These are phyloP conservation scores for Cremastinae sp. DNA, from an alignment of 2,888 invertebrate genomes.

Conservation along the genomic window DNA sequence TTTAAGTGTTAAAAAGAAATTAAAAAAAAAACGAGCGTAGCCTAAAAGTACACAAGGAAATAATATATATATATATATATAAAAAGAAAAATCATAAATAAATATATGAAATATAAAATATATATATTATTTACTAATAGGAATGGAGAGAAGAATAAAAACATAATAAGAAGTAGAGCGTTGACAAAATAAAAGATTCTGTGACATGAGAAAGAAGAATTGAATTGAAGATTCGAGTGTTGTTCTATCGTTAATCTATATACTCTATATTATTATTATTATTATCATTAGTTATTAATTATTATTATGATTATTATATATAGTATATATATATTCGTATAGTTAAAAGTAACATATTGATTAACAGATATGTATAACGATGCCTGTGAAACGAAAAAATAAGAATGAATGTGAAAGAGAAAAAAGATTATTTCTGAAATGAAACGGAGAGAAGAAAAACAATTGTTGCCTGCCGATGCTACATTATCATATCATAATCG, in stretches of 20 bases:
- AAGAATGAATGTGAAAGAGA: slow-evolving; percentile 6
- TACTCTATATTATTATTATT: background rate
- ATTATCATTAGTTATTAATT: too few species aligned
- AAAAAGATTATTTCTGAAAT: slow-evolving; percentile 54
- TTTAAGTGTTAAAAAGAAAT: slow-evolving; percentile 62
- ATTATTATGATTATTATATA: slow-evolving; percentile 12
- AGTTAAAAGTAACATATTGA: slow-evolving; percentile 59
- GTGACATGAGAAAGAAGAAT: slow-evolving; percentile 60
- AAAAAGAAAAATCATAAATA: slow-evolving; percentile 40
- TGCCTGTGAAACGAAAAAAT: slow-evolving; percentile 22
- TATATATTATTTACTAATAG: slow-evolving; percentile 50
- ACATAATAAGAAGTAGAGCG: slow-evolving; percentile 67
- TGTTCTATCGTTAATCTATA: slow-evolving; percentile 64
- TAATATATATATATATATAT: slow-evolving; percentile 58
- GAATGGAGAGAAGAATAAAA: slow-evolving; percentile 47
- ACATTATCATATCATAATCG: slow-evolving; percentile 74
- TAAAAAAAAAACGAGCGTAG: slow-evolving; percentile 59
- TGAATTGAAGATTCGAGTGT: slow-evolving; percentile 57
- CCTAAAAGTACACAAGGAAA: slow-evolving; percentile 65
- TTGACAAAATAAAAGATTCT: slow-evolving; percentile 65
- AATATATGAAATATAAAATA: slow-evolving; percentile 53
- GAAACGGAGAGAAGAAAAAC: slow-evolving; percentile 45
- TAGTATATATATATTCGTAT: slow-evolving; percentile 56
- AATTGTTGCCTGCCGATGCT: slow-evolving; percentile 73
- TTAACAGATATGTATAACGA: slow-evolving; percentile 35